A percentile compares a stretch with the other conserved stretches of the same genome.
phyloP scores from a whole-genome alignment of 2,888 invertebrate genomes.

The Palloptera scutellata region DNA sequence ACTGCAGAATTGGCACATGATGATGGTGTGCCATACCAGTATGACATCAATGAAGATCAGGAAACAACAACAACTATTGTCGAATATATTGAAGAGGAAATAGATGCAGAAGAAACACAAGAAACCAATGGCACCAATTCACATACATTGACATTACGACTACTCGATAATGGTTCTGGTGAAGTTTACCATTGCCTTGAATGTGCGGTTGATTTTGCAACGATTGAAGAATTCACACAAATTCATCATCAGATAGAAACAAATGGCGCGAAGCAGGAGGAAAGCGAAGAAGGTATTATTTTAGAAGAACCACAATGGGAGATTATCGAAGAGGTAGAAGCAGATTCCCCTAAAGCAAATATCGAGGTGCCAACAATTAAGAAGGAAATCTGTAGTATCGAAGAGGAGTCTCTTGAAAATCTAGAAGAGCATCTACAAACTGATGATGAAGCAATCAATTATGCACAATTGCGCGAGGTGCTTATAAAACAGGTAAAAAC shows the following conservation, averaged over 20 bases:
- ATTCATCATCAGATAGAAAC: conserved; percentile 10
- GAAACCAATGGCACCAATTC: not conserved
- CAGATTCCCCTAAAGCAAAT: not conserved
- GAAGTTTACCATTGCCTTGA: conserved; percentile 21
- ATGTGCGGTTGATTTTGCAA: conserved; percentile 15
- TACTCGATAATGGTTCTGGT: not conserved
- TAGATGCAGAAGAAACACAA: conserved; percentile 17
- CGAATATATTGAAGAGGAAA: conserved; percentile 22
- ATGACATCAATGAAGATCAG: too few relatives aligned
- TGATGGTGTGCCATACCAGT: too few relatives aligned
- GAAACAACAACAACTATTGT: conserved; percentile 2
- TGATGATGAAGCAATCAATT: not conserved
- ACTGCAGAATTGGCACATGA: too few relatives aligned
- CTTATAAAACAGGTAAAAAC: conserved; percentile 8
- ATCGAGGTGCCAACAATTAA: not conserved
- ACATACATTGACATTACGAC: conserved; percentile 9
- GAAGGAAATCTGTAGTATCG: not conserved
- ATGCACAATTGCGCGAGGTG: not conserved
- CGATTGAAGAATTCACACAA: conserved; percentile 19
- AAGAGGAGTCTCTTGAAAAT: not conserved
- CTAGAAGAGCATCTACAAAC: not conserved
- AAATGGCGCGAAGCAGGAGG: not conserved
- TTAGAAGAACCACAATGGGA: conserved; percentile 5
- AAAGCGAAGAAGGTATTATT: not conserved
- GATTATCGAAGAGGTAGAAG: not conserved